phyloP scores from a whole-genome alignment of 2,113 vertebrate species.

The Phoenicopterus ruber region DNA sequence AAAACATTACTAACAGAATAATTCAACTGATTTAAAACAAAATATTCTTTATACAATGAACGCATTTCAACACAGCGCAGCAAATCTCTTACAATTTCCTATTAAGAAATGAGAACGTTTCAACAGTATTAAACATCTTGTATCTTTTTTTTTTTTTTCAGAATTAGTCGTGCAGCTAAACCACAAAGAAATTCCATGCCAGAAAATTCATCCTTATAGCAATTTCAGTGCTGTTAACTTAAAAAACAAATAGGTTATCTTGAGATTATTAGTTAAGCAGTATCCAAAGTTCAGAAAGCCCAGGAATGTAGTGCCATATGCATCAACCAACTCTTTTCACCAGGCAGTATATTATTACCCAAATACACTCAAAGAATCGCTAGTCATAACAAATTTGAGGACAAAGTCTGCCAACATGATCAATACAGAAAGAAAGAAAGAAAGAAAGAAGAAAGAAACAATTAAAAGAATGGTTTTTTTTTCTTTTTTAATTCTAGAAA shows the following conservation, averaged over 20 bases:
- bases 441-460: not conserved
- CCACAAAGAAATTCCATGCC: not conserved
- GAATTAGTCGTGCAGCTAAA: not conserved
- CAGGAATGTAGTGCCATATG: not conserved
- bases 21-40: not conserved
- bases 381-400: not conserved
- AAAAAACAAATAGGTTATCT: not conserved
- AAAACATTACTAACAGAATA: not conserved
- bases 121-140: not conserved
- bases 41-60: not conserved
- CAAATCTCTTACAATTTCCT: not conserved
- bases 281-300: not conserved
- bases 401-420: not conserved
- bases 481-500: not conserved
- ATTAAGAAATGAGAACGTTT: not conserved
- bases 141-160: not conserved
- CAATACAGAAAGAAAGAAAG: not conserved
- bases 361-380: not conserved
- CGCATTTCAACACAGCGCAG: not conserved
- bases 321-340: not conserved
- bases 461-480: not conserved
- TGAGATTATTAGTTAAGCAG: not conserved
- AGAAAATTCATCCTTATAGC: not conserved
- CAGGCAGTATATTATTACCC: not conserved
- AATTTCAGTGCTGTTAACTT: not conserved